Conservation (phyloP, 2,888 invertebrate genomes). For the Coenonympha glycerion region DNA sequence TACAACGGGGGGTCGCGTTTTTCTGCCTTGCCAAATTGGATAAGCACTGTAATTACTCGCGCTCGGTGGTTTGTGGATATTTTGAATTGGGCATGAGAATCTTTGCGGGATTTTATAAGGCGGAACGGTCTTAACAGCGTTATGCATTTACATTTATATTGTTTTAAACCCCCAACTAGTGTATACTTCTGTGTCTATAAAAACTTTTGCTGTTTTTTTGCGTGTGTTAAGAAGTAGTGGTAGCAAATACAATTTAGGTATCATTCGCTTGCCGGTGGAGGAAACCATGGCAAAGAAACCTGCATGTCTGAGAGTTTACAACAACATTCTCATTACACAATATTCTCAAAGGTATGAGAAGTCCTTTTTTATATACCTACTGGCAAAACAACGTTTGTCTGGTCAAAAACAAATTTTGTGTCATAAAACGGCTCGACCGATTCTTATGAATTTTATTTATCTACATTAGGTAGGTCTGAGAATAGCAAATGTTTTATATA, state of each 20-base stretch:
- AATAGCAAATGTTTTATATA: no score
- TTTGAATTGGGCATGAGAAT: constrained; percentile 47
- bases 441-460: no score
- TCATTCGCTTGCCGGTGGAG: no score
- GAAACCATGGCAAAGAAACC: neutral
- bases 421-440: no score
- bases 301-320: neutral
- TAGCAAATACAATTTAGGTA: no score
- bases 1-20: constrained; percentile 70
- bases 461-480: no score
- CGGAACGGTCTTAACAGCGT: constrained; percentile 41
- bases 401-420: no score
- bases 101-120: constrained; percentile 52
- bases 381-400: no score
- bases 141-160: constrained; percentile 33
- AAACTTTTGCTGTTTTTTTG: neutral
- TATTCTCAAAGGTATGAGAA: no score
- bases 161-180: constrained; percentile 25
- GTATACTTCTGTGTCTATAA: constrained; percentile 20
- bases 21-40: constrained; percentile 73
- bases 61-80: constrained; percentile 54
- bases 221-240: neutral
- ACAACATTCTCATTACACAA: no score
- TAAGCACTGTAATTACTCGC: constrained; percentile 72
- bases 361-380: no score